phyloP scores from a whole-genome alignment of 2,797 vertebrate genomes.

The Manis javanica region DNA sequence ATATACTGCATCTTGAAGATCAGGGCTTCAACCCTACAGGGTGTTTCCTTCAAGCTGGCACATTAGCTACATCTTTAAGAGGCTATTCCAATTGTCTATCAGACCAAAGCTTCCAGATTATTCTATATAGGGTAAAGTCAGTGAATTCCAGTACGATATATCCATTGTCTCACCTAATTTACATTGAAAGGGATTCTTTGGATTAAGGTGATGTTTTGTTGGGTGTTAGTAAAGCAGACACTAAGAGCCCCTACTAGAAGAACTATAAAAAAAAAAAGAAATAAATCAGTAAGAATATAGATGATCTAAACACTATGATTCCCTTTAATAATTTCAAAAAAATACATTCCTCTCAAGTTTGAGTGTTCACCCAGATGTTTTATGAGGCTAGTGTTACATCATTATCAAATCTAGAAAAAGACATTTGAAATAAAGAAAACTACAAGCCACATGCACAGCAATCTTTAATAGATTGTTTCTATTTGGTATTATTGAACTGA shows the following conservation, averaged over 20 bases:
- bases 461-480: neutral
- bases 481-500: neutral
- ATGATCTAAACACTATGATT: neutral
- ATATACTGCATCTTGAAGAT: neutral
- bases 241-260: neutral
- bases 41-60: neutral
- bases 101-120: neutral
- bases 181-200: neutral
- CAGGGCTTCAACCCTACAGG: neutral
- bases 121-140: neutral
- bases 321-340: neutral
- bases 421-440: neutral
- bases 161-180: neutral
- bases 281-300: neutral
- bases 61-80: neutral
- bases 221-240: neutral
- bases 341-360: neutral
- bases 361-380: neutral
- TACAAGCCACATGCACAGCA: neutral
- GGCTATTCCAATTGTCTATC: neutral
- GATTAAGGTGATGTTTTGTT: neutral
- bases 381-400: neutral
- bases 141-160: neutral
- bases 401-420: neutral
- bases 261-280: neutral